These are phyloP conservation scores for Periophthalmus magnuspinnatus DNA, from an alignment of 2,797 vertebrate genomes.

Conservation along the genomic window DNA sequence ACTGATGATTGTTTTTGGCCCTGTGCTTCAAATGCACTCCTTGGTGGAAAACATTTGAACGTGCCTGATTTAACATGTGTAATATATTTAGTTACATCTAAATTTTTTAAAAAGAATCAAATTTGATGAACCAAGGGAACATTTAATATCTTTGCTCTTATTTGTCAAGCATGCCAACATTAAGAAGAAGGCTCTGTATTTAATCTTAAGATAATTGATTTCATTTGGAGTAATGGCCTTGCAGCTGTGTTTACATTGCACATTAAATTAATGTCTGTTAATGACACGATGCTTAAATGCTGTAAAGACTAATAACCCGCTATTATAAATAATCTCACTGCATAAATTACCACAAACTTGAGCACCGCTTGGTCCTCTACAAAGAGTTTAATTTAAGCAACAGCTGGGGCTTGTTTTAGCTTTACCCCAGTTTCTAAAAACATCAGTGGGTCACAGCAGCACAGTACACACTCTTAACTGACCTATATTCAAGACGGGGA, in stretches of 20 bases:
- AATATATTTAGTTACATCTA: neutral
- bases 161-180: neutral
- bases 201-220: neutral
- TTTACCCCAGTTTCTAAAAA: neutral
- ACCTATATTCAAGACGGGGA: constrained; percentile 1
- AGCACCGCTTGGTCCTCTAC: neutral
- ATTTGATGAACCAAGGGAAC: neutral
- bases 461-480: neutral
- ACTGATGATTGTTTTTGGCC: too few species aligned
- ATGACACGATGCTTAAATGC: neutral
- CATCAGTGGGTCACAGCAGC: neutral
- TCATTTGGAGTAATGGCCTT: neutral
- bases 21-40: too few species aligned
- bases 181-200: neutral
- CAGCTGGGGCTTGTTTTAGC: neutral
- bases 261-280: constrained; percentile 7
- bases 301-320: constrained; percentile 1
- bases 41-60: too few species aligned
- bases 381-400: neutral
- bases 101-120: neutral
- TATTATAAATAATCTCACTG: constrained; percentile 6
- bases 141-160: neutral
- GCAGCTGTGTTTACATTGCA: constrained; percentile 3
- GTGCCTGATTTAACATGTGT: too few species aligned
- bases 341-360: neutral